Evolutionary conservation across 2,113 vertebrate species (phyloP).

Genomic region (Sarotherodon lohbergeri): DNA sequence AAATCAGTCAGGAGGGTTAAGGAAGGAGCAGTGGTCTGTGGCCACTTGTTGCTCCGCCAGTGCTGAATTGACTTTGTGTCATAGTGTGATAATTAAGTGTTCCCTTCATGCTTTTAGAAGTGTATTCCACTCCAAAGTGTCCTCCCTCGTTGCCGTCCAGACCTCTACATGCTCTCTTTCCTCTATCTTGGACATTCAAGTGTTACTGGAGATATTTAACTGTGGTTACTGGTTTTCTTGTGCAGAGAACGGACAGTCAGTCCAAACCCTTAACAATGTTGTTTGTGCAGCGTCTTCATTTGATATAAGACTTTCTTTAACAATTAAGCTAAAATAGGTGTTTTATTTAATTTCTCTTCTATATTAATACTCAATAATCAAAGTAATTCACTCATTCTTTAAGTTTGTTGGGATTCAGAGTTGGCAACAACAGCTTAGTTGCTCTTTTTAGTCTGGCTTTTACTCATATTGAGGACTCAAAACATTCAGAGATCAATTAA

Average conservation of each 20-base stretch:
- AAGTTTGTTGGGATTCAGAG: neutral
- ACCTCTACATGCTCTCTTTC: neutral
- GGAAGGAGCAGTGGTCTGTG: neutral
- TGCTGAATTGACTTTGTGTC: neutral
- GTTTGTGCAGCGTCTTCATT: neutral
- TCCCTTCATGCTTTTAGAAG: neutral
- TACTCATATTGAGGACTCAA: neutral
- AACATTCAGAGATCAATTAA: neutral
- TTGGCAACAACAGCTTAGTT: neutral
- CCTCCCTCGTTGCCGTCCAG: neutral
- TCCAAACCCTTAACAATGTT: conserved; percentile 29
- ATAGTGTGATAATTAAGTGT: neutral
- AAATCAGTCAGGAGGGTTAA: neutral
- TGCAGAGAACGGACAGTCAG: neutral
- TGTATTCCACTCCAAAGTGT: neutral
- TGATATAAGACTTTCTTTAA: neutral
- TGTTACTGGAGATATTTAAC: neutral
- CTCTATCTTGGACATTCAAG: neutral
- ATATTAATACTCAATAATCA: neutral
- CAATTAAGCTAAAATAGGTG: rapidly evolving
- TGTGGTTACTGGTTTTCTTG: neutral
- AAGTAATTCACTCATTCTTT: neutral
- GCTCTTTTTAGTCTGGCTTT: neutral
- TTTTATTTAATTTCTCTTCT: neutral
- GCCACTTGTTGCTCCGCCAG: neutral